These are phyloP conservation scores for Odontesthes bonariensis DNA, from an alignment of 2,113 vertebrate genomes.

Conservation along the genomic window DNA sequence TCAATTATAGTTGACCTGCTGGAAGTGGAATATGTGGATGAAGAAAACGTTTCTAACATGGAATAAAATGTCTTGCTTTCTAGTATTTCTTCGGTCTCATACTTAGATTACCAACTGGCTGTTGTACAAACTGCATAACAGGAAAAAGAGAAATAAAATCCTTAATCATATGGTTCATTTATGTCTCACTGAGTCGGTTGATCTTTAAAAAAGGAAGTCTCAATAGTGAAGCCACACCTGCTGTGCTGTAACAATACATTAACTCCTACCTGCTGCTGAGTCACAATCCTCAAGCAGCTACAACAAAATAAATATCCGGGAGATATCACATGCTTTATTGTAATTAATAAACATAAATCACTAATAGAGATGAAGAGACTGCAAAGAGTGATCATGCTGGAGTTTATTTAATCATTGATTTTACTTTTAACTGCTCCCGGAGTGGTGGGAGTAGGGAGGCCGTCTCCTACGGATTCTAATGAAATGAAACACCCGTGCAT, in stretches of 20 bases:
- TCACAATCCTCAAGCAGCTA: conserved; percentile 48
- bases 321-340: conserved; percentile 15
- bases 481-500: conserved; percentile 51
- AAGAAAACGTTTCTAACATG: not conserved
- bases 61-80: not conserved
- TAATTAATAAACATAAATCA: conserved; percentile 39
- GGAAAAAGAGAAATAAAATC: not conserved
- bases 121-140: not conserved
- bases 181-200: not conserved
- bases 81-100: not conserved
- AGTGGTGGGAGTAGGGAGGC: conserved; percentile 23
- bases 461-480: conserved; percentile 43
- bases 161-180: not conserved
- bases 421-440: conserved; percentile 29
- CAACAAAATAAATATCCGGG: conserved; percentile 26
- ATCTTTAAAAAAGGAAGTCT: conserved; percentile 18
- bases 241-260: conserved; percentile 48
- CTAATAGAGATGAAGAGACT: not conserved
- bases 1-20: conserved; percentile 30
- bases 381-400: conserved; percentile 5
- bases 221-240: conserved; percentile 38
- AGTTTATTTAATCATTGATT: conserved; percentile 34
- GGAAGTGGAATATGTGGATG: not conserved
- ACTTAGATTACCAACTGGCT: not conserved
- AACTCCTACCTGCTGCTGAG: conserved; percentile 63